Evolutionary conservation across 2,888 invertebrate species (phyloP), one percentile per base, ranked within the genome.

Genomic region (Tipula unca): DNA sequence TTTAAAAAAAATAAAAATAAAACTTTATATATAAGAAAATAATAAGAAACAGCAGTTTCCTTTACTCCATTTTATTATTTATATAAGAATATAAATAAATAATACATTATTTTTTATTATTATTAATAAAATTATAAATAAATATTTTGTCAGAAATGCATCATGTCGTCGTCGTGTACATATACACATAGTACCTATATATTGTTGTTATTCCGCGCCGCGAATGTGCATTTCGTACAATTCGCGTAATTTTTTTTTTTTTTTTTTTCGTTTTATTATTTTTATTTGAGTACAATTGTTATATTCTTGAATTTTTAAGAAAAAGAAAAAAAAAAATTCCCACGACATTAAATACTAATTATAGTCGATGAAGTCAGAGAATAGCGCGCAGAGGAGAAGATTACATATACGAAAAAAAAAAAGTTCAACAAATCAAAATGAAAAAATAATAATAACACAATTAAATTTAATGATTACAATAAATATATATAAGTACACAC

Each of bases 31-130:
- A 69, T 69, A 69, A 25, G 69, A 69, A 69, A 69, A 69, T 69
- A 69, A 69, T 69, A 69, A 69, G 69, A 69, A 69, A 69, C 69
- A 69, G 69, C 69, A 69, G 69, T 69, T 69, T 69, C 69, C 69
- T 69, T 69, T 69, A 69, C 69, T 69, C 69, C 69, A 69, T 69
- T 69, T 69, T 69, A 48, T 69, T 69, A 69, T 48, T 69, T 69
- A 25, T 69, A 1, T 69, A 13, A 1, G 25, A 14, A 69, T 25
- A 69, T 69, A 69, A 69, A 69, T 69, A 69, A 69, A 69, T 69
- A 69, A 69, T 69, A 48, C n/a, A 48, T 48, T 48, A 32, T 32
- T 32, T 32, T 32, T 32, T 32, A 32, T 25, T 54, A 54, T 69
- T 69, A 69, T 69, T 69, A 69, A 69, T 69, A 69, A 69, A 69